Conservation (phyloP, 2,888 invertebrate genomes). For the Epirrhoe alternata region DNA sequence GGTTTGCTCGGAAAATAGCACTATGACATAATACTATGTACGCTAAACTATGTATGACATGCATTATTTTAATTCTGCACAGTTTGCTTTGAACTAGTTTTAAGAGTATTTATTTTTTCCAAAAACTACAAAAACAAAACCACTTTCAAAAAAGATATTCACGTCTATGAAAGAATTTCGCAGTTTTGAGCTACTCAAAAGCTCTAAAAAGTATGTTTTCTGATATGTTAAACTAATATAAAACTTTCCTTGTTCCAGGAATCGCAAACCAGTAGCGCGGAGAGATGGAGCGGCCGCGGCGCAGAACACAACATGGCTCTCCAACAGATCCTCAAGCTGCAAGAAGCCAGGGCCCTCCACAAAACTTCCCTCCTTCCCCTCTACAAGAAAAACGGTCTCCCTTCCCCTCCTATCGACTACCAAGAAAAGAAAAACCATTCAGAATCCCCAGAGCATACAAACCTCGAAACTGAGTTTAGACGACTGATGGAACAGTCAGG, state of each 20-base stretch:
- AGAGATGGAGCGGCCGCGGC: slow-evolving; percentile 95
- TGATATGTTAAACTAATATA: not conserved
- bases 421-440: slow-evolving; percentile 63
- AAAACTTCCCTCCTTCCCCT: slow-evolving; percentile 83
- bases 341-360: slow-evolving; percentile 91
- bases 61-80: not conserved
- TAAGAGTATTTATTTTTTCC: no score
- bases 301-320: slow-evolving; percentile 96
- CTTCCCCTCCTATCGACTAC: slow-evolving; percentile 82
- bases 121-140: no score
- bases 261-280: slow-evolving; percentile 91
- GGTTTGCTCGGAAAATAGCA: slow-evolving; percentile 4
- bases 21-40: not conserved
- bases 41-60: not conserved
- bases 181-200: not conserved
- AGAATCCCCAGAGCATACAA: slow-evolving; percentile 76
- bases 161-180: not conserved
- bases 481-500: slow-evolving; percentile 85
- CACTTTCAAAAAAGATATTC: not conserved
- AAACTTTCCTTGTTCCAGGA: slow-evolving; percentile 87
- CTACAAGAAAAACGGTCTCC: slow-evolving; percentile 76
- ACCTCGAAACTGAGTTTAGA: slow-evolving; percentile 85
- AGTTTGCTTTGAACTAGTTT: no score
- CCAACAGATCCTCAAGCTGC: slow-evolving; percentile 95
- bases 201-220: not conserved